Evolutionary conservation across 2,888 invertebrate genomes (phyloP), one percentile per base, ranked within the genome.

Genomic region (Portevinia maculata): DNA sequence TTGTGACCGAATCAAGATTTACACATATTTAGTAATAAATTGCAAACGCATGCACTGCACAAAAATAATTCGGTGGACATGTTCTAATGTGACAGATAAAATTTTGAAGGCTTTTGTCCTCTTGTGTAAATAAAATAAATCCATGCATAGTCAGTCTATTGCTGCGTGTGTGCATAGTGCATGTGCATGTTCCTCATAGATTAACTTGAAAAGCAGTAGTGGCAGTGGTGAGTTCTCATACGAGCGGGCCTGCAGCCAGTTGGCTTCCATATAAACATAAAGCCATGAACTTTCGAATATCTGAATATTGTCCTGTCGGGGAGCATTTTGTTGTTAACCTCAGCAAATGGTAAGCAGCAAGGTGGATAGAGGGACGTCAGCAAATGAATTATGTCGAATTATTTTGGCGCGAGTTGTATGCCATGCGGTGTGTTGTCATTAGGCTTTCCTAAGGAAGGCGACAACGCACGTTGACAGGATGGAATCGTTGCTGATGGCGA

Each of bases 321-420:
- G 55, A 37, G 30, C 48, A 60, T n/a, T 71, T 70, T 59, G 17
- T 39, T 17, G 41, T 60, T 34, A 15, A 44, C 52, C 41, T 21
- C 21, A 30, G 46, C 39, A n/a, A n/a, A n/a, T n/a, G n/a, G n/a
- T n/a, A n/a, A 37, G 3, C 5, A 44, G 32, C 30, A 13, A 13
- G 8, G 30, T 7, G 6, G 19, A 44, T 30, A 15, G 24, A 24
- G 1, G 57, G 3, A 1, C 19, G 32, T 52, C 19, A 60, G 32
- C 30, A 41, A 71, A 52, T 41, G 52, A 44, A 60, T 60, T 52
- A 44, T 32, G 32, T 44, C 52, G 44, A 52, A 50, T 60, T 44
- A 41, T 30, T 60, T 52, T 50, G 21, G 48, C 57, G 28, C 48
- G 15, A 50, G 19, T 48, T 48, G 46, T 57, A 21, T 44, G 48